Percentiles rank a stretch among this genome's conserved stretches.
phyloP scores from a whole-genome alignment of 2,113 vertebrate genomes.

The Numenius arquata region DNA sequence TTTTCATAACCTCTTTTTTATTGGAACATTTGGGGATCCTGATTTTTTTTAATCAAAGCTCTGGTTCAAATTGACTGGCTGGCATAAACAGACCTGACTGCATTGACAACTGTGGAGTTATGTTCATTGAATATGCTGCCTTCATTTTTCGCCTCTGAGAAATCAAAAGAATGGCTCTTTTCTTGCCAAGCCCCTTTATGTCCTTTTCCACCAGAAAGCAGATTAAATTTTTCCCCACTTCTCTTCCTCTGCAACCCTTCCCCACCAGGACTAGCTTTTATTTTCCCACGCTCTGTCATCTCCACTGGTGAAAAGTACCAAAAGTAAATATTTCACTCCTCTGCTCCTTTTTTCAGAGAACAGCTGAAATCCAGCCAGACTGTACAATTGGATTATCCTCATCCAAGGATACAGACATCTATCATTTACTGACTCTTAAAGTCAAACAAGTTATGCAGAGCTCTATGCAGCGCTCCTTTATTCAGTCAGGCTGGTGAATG shows the following conservation, averaged over 20 bases:
- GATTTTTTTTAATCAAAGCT: conserved; percentile 45
- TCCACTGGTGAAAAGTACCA: conserved; percentile 3
- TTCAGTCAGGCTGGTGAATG: not conserved
- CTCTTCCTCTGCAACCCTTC: not conserved
- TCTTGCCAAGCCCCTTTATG: conserved; percentile 9
- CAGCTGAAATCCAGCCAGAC: conserved; percentile 42
- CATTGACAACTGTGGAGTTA: conserved; percentile 28
- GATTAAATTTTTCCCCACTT: conserved; percentile 3
- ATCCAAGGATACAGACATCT: conserved; percentile 44
- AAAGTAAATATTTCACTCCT: conserved; percentile 37
- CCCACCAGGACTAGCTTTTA: not conserved
- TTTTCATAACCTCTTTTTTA: conserved; percentile 24
- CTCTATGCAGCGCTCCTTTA: not conserved
- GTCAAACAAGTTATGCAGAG: conserved; percentile 37
- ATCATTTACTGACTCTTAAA: conserved; percentile 33
- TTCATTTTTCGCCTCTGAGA: conserved; percentile 21
- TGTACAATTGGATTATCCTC: conserved; percentile 24
- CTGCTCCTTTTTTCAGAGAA: not conserved
- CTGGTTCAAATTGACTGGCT: conserved; percentile 19
- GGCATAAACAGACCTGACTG: conserved; percentile 25
- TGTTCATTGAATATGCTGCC: conserved; percentile 42
- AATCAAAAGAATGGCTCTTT: conserved; percentile 25
- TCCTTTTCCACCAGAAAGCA: not conserved
- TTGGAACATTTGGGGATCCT: conserved; percentile 26
- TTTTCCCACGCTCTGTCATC: conserved; percentile 41